Conservation (phyloP, 2,113 vertebrate species). For the Scomber scombrus region DNA sequence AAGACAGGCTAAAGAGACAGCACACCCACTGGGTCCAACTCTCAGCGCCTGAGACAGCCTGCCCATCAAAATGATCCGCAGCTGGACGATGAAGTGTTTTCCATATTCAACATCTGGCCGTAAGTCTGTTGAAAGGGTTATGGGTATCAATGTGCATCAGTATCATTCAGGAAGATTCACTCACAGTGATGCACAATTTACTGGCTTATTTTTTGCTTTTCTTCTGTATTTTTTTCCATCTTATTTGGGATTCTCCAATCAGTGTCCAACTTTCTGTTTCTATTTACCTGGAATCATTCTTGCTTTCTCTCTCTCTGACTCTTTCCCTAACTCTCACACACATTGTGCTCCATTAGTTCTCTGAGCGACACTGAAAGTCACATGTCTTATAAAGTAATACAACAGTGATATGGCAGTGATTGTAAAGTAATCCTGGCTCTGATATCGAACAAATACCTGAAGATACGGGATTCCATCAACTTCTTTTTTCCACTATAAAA, state of each 20-base stretch:
- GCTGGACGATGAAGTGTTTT: slow-evolving; percentile 59
- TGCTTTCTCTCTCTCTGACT: not conserved
- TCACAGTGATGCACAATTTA: slow-evolving; percentile 25
- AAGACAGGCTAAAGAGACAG: slow-evolving; percentile 20
- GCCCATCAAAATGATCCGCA: slow-evolving; percentile 59
- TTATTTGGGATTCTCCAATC: not conserved
- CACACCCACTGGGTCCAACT: slow-evolving; percentile 6
- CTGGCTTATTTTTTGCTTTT: not conserved
- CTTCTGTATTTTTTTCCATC: not conserved
- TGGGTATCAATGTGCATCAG: slow-evolving; percentile 35
- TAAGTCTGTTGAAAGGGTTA: slow-evolving; percentile 36
- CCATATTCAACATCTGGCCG: slow-evolving; percentile 58
- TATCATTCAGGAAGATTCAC: slow-evolving; percentile 37
- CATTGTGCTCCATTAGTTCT: not conserved
- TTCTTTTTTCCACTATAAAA: slow-evolving; percentile 45
- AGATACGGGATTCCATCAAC: slow-evolving; percentile 9
- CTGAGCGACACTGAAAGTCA: not conserved
- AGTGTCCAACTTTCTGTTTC: slow-evolving; percentile 7
- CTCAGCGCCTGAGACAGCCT: slow-evolving; percentile 33
- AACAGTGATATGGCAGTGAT: slow-evolving; percentile 14
- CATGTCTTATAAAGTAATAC: not conserved
- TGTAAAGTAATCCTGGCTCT: slow-evolving; percentile 44
- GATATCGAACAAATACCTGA: slow-evolving; percentile 39
- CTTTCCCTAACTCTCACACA: not conserved
- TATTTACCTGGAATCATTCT: not conserved